Base-by-base conservation (phyloP, 2,113 vertebrate species). In the Hydrochoerus hydrochaeris region DNA sequence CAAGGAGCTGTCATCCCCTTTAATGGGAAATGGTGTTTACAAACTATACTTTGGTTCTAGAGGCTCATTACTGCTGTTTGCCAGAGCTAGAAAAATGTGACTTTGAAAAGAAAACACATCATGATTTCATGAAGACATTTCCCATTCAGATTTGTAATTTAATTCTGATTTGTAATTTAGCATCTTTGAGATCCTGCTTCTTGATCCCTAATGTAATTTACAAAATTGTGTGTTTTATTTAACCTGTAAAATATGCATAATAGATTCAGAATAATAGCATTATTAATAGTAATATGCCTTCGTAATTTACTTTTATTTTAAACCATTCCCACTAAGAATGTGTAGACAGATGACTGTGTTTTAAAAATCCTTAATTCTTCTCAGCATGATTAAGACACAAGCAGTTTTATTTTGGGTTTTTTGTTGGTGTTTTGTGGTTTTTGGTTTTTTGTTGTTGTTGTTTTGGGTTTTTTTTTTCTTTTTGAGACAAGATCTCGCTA, bases 341-440 rank as follows among this genome's bases (percentile, higher is more conserved):
- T 41, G 85, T 44, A 69, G 30, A 85, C 69, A 86, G 85, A 83
- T 86, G 38, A 82, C 60, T 22, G 3, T 75, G 67, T 46, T 95
- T 96, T 88, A 35, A 71, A 85, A 92, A 60, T 83, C 60, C 17
- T 92, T 93, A 54, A 85, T 92, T 92, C n/a, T 82, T 78, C 38
- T 86, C 28, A 46, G 17, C 22, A 4, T 38, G 19, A 11, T 17
- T 93, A 90, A 60, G 17, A 62, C 9, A 83, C 13, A 44, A 46
- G 32, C 11, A 87, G 54, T 75, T 87, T 95, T 28, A 85, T 44
- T 80, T 90, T 9, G 5, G 5, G 5, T 49, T 49, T 49, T 49
- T 49, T 49, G 5, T 49, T 49, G 5, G 5, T 49, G 5, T 49
- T 49, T 87, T 95, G 35, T 85, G 38, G 65, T 90, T 60, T 94